Evolutionary conservation across 2,113 vertebrate genomes (phyloP).

Genomic region (Origma solitaria): DNA sequence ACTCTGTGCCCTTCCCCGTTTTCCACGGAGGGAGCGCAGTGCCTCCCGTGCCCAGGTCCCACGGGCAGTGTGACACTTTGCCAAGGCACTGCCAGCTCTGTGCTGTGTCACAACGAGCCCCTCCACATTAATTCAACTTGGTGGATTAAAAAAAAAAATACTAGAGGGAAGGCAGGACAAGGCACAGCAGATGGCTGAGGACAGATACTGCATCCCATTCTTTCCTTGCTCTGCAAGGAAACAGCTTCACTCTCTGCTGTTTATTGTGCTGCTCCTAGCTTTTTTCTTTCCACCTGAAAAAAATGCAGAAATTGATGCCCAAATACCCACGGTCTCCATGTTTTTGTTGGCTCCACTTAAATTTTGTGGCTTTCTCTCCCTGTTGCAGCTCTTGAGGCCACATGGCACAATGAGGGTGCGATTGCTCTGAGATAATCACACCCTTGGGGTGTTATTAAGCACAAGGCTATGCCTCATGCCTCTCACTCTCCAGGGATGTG

Average conservation of each 20-base stretch:
- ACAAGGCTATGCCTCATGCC: constrained; percentile 55
- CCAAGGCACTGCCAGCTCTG: not conserved
- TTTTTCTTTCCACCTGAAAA: not conserved
- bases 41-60: not conserved
- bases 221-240: constrained; percentile 35
- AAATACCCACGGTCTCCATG: not conserved
- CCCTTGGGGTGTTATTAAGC: constrained; percentile 67
- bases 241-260: constrained; percentile 44
- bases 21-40: not conserved
- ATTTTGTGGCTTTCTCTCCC: not conserved
- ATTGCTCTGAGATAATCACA: constrained; percentile 55
- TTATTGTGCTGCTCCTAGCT: not conserved
- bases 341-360: not conserved
- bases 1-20: not conserved
- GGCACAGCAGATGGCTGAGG: constrained; percentile 54
- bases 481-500: constrained; percentile 38
- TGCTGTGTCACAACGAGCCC: not conserved
- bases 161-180: constrained; percentile 3
- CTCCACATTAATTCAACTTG: not conserved
- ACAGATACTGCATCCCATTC: constrained; percentile 44
- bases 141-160: not conserved
- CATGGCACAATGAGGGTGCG: constrained; percentile 54
- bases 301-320: not conserved
- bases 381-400: not conserved
- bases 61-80: not conserved